These are phyloP conservation scores for Venustoraphidia nigricollis DNA, from an alignment of 2,888 invertebrate species.

Conservation along the genomic window DNA sequence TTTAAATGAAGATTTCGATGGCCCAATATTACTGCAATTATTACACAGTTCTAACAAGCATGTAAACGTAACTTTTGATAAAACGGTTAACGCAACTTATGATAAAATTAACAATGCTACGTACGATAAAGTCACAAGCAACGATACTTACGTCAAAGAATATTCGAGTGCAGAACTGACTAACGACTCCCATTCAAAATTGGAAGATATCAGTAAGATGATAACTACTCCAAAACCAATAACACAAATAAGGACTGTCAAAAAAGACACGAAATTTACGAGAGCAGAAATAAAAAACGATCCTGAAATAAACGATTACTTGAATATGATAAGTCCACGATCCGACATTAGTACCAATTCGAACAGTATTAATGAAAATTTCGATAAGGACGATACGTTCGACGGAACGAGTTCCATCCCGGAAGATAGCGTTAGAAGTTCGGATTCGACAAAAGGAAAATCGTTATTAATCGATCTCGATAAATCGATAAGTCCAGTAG, in stretches of 20 bases:
- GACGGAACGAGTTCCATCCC: constrained; percentile 21
- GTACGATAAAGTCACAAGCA: not conserved
- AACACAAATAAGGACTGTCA: constrained; percentile 1
- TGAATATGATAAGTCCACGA: not conserved
- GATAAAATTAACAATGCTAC: constrained; percentile 6
- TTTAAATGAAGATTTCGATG: constrained; percentile 15
- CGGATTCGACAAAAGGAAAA: constrained; percentile 3
- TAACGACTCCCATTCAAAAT: not conserved
- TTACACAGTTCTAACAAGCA: constrained; percentile 17
- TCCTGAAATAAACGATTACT: not conserved
- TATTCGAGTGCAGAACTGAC: constrained; percentile 1
- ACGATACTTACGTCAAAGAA: not conserved
- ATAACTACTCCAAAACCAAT: constrained; percentile 2
- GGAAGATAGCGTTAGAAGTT: constrained; percentile 14
- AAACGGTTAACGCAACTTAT: constrained; percentile 5
- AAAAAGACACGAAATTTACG: not conserved
- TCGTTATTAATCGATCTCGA: constrained; percentile 7
- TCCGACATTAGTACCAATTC: not conserved
- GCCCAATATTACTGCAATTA: constrained; percentile 23
- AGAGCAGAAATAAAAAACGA: not conserved
- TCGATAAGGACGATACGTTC: constrained; percentile 17
- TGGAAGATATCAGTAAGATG: not conserved
- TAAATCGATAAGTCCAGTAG: constrained; percentile 1
- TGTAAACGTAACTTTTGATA: constrained; percentile 9
- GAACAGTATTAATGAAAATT: not conserved